Conservation (phyloP, 2,797 vertebrate genomes). For the Kryptolebias ocellatus region DNA sequence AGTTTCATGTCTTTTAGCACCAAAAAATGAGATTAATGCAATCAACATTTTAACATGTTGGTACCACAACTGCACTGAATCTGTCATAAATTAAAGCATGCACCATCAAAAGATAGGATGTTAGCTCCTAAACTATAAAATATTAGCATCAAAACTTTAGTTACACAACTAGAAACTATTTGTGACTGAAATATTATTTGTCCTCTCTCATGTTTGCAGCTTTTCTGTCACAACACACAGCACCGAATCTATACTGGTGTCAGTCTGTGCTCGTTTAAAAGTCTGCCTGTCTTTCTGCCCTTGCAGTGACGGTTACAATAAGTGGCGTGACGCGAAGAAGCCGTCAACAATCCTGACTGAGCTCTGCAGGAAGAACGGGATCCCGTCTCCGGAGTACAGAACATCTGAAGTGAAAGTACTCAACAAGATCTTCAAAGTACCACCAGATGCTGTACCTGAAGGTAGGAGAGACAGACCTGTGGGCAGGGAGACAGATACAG, state of each 20-base stretch:
- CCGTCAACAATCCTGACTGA: constrained; percentile 88
- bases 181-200: too few relatives aligned
- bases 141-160: too few relatives aligned
- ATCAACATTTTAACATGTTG: too few relatives aligned
- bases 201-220: background rate
- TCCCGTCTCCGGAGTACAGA: constrained; percentile 88
- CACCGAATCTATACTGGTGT: background rate
- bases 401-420: constrained; percentile 89
- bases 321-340: constrained; percentile 89
- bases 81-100: too few relatives aligned
- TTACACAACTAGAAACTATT: too few relatives aligned
- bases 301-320: constrained; percentile 88
- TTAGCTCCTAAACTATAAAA: too few relatives aligned
- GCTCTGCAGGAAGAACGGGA: constrained; percentile 87
- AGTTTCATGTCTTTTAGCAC: too few relatives aligned
- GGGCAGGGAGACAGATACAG: background rate
- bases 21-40: too few relatives aligned
- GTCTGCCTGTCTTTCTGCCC: background rate
- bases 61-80: too few relatives aligned
- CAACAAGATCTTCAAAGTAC: constrained; percentile 92
- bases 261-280: background rate
- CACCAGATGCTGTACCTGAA: constrained; percentile 85
- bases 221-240: background rate
- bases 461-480: constrained; percentile 71
- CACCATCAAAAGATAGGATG: too few relatives aligned